A percentile compares a stretch with the other conserved stretches of the same genome.
phyloP scores from a whole-genome alignment of 2,113 vertebrate genomes.

The Megaceryle torquata region DNA sequence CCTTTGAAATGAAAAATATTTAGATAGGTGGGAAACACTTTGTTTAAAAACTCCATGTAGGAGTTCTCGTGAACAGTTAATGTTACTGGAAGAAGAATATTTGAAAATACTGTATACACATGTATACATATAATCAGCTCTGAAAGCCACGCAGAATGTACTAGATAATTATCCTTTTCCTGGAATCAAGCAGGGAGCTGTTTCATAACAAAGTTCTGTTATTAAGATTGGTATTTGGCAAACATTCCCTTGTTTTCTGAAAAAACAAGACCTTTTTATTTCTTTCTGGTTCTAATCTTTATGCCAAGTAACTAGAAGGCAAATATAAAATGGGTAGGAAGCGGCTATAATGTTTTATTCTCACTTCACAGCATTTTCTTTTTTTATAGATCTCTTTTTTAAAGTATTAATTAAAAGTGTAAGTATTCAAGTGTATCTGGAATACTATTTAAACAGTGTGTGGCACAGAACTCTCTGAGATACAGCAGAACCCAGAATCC shows the following conservation, averaged over 20 bases:
- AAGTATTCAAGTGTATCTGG: neutral
- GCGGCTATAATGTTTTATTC: neutral
- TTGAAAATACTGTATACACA: neutral
- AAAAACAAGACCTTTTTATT: conserved; percentile 32
- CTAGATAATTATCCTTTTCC: conserved; percentile 34
- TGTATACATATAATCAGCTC: neutral
- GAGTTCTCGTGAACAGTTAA: neutral
- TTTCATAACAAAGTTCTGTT: conserved; percentile 35
- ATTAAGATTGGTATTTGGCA: conserved; percentile 43
- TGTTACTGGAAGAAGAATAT: neutral
- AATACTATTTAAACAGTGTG: neutral
- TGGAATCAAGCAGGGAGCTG: conserved; percentile 24
- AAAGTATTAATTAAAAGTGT: neutral
- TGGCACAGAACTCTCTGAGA: conserved; percentile 18
- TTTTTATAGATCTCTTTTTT: neutral
- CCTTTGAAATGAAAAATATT: neutral
- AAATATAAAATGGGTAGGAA: conserved; percentile 1
- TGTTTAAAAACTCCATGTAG: neutral
- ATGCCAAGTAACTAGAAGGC: conserved; percentile 8
- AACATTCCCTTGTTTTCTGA: conserved; percentile 13
- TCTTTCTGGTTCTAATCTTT: neutral
- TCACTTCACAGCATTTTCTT: neutral
- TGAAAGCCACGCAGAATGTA: neutral
- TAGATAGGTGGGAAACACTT: neutral
- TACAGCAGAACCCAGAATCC: conserved; percentile 15